Evolutionary conservation across 2,113 vertebrate species (phyloP).

Genomic region (Channa maculata): DNA sequence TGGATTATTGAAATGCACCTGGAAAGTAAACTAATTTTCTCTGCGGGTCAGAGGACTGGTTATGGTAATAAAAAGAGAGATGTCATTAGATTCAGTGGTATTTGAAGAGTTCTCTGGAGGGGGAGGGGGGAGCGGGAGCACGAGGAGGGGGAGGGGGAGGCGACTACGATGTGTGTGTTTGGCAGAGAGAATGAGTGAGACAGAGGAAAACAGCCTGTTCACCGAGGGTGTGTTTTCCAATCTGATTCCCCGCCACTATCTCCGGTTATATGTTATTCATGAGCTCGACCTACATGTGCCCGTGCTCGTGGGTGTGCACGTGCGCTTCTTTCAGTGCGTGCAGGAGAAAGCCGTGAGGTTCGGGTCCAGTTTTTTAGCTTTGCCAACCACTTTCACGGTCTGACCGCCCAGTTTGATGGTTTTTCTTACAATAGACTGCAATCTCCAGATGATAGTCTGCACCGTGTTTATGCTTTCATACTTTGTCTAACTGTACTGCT

Average conservation of each 20-base stretch:
- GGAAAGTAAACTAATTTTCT: slow-evolving; percentile 72
- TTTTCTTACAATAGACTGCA: slow-evolving; percentile 32
- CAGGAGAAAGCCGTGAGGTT: slow-evolving; percentile 63
- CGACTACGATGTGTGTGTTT: slow-evolving; percentile 29
- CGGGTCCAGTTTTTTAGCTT: slow-evolving; percentile 66
- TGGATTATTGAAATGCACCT: slow-evolving; percentile 68
- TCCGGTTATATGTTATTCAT: slow-evolving; percentile 71
- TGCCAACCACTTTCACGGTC: slow-evolving; percentile 72
- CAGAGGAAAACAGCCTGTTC: neutral
- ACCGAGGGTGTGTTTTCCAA: slow-evolving; percentile 48
- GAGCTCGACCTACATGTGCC: slow-evolving; percentile 75
- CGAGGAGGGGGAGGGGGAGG: neutral
- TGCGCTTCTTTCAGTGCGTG: slow-evolving; percentile 27
- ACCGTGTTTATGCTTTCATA: slow-evolving; percentile 54
- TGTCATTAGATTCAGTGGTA: slow-evolving; percentile 74
- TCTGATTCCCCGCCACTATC: slow-evolving; percentile 50
- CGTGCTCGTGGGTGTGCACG: slow-evolving; percentile 32
- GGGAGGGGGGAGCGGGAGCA: neutral
- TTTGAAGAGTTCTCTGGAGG: slow-evolving; percentile 64
- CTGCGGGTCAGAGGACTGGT: slow-evolving; percentile 69
- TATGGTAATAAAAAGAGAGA: slow-evolving; percentile 77
- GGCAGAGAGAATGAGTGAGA: slow-evolving; percentile 23
- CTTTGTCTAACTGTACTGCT: slow-evolving; percentile 1
- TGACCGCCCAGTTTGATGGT: slow-evolving; percentile 59
- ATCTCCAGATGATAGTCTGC: slow-evolving; percentile 38